phyloP scores from a whole-genome alignment of 2,797 vertebrate genomes.

The Hapalemur alaotrensis region DNA sequence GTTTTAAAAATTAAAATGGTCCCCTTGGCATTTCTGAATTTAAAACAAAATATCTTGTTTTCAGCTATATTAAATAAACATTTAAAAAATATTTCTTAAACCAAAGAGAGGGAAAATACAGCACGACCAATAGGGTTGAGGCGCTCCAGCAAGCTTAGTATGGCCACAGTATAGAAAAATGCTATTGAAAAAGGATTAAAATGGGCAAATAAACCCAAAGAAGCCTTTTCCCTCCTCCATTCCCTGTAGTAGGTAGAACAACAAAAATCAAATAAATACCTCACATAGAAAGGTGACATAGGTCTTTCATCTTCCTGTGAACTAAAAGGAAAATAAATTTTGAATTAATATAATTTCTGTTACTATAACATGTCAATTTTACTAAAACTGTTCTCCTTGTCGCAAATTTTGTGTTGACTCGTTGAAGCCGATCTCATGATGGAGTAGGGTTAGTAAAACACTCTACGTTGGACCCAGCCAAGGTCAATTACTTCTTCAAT shows the following conservation, averaged over 20 bases:
- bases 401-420: not conserved
- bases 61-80: not conserved
- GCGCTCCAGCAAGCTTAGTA: not conserved
- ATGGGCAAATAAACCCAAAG: not conserved
- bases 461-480: not conserved
- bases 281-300: slow-evolving; percentile 95
- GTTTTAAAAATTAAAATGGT: not conserved
- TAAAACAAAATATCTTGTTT: slow-evolving; percentile 16
- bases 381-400: slow-evolving; percentile 33
- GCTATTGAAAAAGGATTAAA: not conserved
- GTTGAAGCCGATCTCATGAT: not conserved
- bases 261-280: slow-evolving; percentile 86
- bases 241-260: slow-evolving; percentile 40
- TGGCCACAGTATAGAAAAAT: not conserved
- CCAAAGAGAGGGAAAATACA: not conserved
- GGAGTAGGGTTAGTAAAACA: not conserved
- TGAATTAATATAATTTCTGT: slow-evolving; percentile 72
- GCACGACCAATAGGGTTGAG: not conserved
- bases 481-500: slow-evolving; percentile 17
- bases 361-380: slow-evolving; percentile 53
- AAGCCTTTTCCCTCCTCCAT: not conserved
- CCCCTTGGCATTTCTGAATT: not conserved
- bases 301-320: slow-evolving; percentile 92
- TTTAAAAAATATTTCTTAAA: not conserved
- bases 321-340: slow-evolving; percentile 86